Percentiles rank a stretch among this genome's conserved stretches.
phyloP scores from a whole-genome alignment of 2,888 invertebrate species.

The Oegoconia quadripuncta region DNA sequence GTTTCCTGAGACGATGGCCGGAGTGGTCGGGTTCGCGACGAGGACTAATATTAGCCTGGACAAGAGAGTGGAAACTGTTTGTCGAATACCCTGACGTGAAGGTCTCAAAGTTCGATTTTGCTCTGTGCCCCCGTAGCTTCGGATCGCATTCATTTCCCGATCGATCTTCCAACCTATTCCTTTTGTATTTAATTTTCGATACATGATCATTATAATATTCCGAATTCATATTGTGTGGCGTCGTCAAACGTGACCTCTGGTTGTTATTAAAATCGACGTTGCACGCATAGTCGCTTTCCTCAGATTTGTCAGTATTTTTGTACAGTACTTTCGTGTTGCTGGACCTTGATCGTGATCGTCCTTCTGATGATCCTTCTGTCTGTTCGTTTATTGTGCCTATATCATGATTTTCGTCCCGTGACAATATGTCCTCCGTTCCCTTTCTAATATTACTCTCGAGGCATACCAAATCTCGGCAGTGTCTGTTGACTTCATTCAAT shows the following conservation, averaged over 20 bases:
- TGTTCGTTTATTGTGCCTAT: conserved; percentile 21
- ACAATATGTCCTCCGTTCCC: conserved; percentile 24
- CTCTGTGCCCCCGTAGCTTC: conserved; percentile 32
- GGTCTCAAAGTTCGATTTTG: conserved; percentile 34
- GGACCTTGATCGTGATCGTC: conserved; percentile 23
- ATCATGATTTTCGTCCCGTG: conserved; percentile 21
- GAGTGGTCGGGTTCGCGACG: conserved; percentile 18
- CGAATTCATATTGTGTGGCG: conserved; percentile 16
- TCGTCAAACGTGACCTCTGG: conserved; percentile 9
- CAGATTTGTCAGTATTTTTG: conserved; percentile 39
- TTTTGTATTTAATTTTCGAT: conserved; percentile 32
- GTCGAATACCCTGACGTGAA: conserved; percentile 33
- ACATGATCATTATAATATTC: conserved; percentile 14
- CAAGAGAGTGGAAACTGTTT: conserved; percentile 45
- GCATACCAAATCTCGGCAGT: conserved; percentile 39
- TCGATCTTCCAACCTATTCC: conserved; percentile 27
- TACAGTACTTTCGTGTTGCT: conserved; percentile 45
- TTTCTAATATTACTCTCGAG: conserved; percentile 32
- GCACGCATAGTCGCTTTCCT: conserved; percentile 30
- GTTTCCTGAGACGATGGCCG: conserved; percentile 21
- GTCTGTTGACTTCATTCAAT: conserved; percentile 47
- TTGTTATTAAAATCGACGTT: conserved; percentile 21
- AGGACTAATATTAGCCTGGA: conserved; percentile 26
- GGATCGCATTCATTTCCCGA: conserved; percentile 18
- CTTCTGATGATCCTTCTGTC: conserved; percentile 22